These are phyloP conservation scores for Cerastis rubricosa DNA, from an alignment of 2,888 invertebrate genomes.

Conservation along the genomic window DNA sequence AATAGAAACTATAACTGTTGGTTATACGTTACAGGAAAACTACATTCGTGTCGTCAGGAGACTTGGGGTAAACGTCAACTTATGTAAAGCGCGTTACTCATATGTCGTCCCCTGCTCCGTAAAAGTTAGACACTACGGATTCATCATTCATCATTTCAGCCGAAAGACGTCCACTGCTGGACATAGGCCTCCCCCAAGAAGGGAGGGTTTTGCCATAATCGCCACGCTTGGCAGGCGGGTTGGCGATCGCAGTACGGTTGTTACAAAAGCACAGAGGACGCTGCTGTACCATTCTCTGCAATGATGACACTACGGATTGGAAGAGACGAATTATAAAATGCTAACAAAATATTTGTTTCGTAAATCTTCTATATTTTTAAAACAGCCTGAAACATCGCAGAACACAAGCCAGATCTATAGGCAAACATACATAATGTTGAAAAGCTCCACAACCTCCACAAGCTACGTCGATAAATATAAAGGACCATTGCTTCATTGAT, in stretches of 20 bases:
- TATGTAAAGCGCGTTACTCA: background rate
- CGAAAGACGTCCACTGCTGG: too few relatives aligned
- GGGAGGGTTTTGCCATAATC: too few relatives aligned
- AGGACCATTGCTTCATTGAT: conserved; percentile 27
- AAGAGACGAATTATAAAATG: too few relatives aligned
- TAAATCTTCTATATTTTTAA: background rate
- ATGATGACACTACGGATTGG: background rate
- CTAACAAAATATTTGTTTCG: background rate
- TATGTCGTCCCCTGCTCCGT: background rate
- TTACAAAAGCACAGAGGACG: too few relatives aligned
- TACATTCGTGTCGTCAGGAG: background rate
- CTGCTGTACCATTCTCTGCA: too few relatives aligned
- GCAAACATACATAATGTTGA: background rate
- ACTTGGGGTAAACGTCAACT: background rate
- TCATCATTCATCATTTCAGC: too few relatives aligned
- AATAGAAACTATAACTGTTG: background rate
- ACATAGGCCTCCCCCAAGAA: too few relatives aligned
- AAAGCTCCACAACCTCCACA: background rate
- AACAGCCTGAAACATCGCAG: background rate
- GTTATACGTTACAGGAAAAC: background rate
- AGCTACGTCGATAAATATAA: background rate
- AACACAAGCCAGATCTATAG: background rate
- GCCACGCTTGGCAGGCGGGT: too few relatives aligned
- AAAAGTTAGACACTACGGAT: background rate
- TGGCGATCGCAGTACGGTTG: too few relatives aligned